Evolutionary conservation across 2,113 vertebrate species (phyloP).

Genomic region (Ochotona princeps): DNA sequence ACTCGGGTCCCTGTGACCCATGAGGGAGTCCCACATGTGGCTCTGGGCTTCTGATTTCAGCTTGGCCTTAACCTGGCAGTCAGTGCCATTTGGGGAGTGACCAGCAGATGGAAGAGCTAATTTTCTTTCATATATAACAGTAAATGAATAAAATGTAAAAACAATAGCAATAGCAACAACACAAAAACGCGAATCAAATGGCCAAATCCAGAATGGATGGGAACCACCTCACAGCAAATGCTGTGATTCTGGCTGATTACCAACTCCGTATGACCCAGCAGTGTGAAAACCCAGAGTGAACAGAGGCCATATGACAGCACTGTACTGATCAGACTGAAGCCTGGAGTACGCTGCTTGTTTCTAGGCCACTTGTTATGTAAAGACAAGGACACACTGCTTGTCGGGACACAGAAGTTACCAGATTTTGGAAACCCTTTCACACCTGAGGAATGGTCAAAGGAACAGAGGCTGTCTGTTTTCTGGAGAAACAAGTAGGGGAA

Average conservation of each 20-base stretch:
- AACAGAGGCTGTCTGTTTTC: background rate
- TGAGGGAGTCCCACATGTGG: no score
- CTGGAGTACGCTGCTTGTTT: background rate
- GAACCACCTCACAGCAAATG: background rate
- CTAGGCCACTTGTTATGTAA: background rate
- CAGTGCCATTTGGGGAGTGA: no score
- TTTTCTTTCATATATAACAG: no score
- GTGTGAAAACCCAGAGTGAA: background rate
- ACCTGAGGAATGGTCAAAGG: background rate
- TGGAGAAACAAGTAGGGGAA: constrained; percentile 41
- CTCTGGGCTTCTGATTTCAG: no score
- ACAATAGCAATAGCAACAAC: no score
- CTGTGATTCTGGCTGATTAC: background rate
- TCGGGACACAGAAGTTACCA: background rate
- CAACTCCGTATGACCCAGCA: background rate
- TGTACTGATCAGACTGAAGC: background rate
- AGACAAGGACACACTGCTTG: background rate
- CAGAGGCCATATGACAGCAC: rapidly evolving
- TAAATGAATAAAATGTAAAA: no score
- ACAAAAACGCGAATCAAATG: background rate
- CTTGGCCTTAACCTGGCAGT: no score
- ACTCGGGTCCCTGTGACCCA: no score
- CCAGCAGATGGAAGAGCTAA: no score
- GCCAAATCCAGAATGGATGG: background rate
- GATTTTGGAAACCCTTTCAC: background rate